Conservation (phyloP, 2,888 invertebrate species). For the Lucinisca nassula region DNA sequence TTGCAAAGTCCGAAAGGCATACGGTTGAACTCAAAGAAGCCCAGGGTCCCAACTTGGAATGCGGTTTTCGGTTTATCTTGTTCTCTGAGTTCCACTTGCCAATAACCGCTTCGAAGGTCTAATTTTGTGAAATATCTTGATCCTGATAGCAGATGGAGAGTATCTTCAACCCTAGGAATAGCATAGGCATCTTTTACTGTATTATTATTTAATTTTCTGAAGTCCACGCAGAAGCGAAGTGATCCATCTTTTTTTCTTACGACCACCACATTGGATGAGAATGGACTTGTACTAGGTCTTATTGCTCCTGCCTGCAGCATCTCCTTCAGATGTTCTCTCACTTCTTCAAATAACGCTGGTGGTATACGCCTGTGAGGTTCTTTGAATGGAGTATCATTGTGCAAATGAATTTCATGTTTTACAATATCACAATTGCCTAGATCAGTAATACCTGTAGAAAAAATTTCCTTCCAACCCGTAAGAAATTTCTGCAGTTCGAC, state of each 20-base stretch:
- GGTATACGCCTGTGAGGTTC: conserved; percentile 29
- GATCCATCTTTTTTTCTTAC: conserved; percentile 6
- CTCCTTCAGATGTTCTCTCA: too few relatives aligned
- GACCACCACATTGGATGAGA: background rate
- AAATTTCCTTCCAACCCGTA: background rate
- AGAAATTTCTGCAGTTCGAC: background rate
- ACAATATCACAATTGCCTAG: background rate
- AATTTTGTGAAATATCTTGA: background rate
- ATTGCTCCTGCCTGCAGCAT: background rate
- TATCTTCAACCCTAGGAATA: conserved; percentile 62
- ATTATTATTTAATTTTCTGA: background rate
- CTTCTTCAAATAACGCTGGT: conserved; percentile 27
- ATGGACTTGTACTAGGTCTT: background rate
- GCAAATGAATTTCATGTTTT: conserved; percentile 2
- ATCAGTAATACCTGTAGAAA: background rate
- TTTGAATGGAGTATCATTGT: conserved; percentile 7
- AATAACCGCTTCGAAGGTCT: background rate
- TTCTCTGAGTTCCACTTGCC: background rate
- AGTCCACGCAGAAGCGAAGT: conserved; percentile 19
- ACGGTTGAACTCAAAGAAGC: conserved; percentile 45
- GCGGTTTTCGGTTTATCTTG: conserved; percentile 41
- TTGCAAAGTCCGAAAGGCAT: too few relatives aligned
- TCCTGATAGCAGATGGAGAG: background rate
- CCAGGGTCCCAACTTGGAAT: conserved; percentile 50
- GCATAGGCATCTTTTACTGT: conserved; percentile 58